Conservation (phyloP, 2,888 invertebrate genomes). For the Drosophila subsilvestris region DNA sequence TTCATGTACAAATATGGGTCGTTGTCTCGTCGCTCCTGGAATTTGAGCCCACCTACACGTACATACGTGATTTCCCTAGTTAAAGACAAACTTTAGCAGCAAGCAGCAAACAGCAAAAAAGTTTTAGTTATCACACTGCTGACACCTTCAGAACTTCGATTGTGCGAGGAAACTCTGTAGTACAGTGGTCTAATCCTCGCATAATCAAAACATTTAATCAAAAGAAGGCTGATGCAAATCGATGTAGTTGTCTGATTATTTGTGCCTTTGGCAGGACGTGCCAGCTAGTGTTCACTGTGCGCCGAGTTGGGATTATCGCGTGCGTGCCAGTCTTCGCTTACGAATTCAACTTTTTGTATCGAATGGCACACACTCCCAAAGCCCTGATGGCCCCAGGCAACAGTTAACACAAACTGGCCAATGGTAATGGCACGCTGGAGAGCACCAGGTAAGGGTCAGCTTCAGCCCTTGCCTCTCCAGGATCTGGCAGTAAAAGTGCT, state of each 20-base stretch:
- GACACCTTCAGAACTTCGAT: constrained; percentile 6
- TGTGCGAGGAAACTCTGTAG: neutral
- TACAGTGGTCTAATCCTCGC: neutral
- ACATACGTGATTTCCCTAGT: constrained; percentile 4
- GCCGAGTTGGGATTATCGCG: constrained; percentile 39
- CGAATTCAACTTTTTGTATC: constrained; percentile 45
- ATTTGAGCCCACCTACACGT: no score
- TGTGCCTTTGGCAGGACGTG: no score
- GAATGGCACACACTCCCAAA: constrained; percentile 34
- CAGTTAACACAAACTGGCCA: constrained; percentile 42
- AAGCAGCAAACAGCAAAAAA: neutral
- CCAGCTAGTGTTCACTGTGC: constrained; percentile 7
- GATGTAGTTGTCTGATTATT: neutral
- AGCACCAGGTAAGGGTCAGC: constrained; percentile 3
- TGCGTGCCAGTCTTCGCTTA: constrained; percentile 42
- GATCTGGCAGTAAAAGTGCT: constrained; percentile 2
- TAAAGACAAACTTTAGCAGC: neutral
- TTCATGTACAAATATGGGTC: neutral
- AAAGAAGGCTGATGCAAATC: neutral
- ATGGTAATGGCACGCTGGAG: constrained; percentile 43
- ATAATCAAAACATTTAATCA: neutral
- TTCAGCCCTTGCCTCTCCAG: neutral
- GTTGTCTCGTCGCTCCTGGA: constrained; percentile 1
- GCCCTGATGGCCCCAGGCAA: constrained; percentile 34
- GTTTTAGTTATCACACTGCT: constrained; percentile 2